A percentile compares a stretch with the other conserved stretches of the same genome.
These are phyloP conservation scores for Myanophis thanlyinensis DNA, from an alignment of 2,113 vertebrate genomes.

Conservation along the genomic window DNA sequence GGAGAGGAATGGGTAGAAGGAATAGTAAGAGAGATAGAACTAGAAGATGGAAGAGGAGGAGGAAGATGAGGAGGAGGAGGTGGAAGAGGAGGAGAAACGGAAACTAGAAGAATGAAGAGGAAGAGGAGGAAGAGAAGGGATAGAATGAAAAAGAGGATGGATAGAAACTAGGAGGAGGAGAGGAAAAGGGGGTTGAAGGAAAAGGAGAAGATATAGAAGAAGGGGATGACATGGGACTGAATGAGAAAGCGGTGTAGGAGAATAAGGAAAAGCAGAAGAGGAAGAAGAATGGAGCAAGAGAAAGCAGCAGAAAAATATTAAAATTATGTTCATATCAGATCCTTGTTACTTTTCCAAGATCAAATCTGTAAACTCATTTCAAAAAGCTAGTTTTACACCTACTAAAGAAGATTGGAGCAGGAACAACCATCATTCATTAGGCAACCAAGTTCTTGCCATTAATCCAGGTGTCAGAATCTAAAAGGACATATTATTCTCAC, in stretches of 20 bases:
- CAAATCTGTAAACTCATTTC: neutral
- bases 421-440: neutral
- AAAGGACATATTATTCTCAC: no score
- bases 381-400: neutral
- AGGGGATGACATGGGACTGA: neutral
- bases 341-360: neutral
- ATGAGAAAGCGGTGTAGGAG: neutral
- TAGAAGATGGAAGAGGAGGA: neutral
- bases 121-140: neutral
- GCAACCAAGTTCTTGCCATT: no score
- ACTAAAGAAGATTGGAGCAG: neutral
- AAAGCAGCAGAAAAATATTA: neutral
- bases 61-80: neutral
- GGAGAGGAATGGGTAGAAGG: no score
- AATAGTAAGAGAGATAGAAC: no score
- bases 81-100: no score
- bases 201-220: no score
- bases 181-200: no score
- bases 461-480: no score
- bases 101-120: neutral
- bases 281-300: neutral
- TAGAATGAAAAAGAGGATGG: neutral
- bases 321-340: neutral
- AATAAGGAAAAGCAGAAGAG: neutral
- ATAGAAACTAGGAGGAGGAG: no score